Conservation (phyloP, 2,797 vertebrate genomes). For the Clarias fuscus region DNA sequence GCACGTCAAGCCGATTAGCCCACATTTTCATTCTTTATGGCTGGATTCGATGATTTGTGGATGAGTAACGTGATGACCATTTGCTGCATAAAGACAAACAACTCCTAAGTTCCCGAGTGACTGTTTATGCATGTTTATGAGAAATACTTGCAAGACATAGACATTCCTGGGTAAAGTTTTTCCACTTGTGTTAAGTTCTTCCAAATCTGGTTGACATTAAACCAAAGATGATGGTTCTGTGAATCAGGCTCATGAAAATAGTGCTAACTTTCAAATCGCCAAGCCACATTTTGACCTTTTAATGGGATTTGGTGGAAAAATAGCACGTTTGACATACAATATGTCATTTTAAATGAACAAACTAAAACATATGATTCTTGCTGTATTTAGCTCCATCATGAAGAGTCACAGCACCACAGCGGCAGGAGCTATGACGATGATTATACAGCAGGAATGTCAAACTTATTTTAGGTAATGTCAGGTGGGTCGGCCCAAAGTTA, state of each 20-base stretch:
- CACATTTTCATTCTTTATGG: neutral
- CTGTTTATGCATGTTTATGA: slow-evolving; percentile 25
- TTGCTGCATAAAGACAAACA: slow-evolving; percentile 47
- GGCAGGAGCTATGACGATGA: neutral
- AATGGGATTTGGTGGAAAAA: neutral
- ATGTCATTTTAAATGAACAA: neutral
- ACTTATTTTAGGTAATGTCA: neutral
- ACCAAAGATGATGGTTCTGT: slow-evolving; percentile 24
- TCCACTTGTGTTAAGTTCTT: slow-evolving; percentile 7
- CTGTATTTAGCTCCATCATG: neutral
- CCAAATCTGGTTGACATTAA: slow-evolving; percentile 23
- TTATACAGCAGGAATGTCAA: neutral
- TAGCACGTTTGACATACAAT: slow-evolving; percentile 1
- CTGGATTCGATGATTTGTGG: slow-evolving; percentile 6
- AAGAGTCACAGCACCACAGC: neutral
- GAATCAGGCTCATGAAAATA: slow-evolving; percentile 15
- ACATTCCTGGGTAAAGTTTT: slow-evolving; percentile 21
- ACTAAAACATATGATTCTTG: neutral
- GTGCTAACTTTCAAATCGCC: slow-evolving; percentile 17
- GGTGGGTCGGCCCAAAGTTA: neutral
- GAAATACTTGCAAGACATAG: slow-evolving; percentile 6
- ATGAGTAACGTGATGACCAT: slow-evolving; percentile 43
- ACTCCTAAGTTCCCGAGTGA: slow-evolving; percentile 40
- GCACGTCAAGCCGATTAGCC: neutral
- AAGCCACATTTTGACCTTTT: slow-evolving; percentile 23